Evolutionary conservation across 2,888 invertebrate species (phyloP).

Genomic region (Mythimna albipuncta): DNA sequence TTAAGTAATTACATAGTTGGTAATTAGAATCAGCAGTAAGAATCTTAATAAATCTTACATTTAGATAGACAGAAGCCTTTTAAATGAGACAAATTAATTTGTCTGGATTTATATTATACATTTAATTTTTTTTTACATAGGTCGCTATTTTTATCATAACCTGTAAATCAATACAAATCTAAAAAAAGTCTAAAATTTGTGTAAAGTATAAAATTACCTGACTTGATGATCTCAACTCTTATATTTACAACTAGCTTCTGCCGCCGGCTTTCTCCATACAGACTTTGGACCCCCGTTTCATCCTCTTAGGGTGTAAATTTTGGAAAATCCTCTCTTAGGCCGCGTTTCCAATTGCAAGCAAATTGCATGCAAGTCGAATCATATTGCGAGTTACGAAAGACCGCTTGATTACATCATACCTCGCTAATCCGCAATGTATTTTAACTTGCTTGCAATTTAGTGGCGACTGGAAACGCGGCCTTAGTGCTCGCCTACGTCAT

Average conservation of each 20-base stretch:
- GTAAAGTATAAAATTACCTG: neutral
- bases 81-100: slow-evolving; percentile 12
- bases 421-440: too few species aligned
- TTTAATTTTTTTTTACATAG: neutral
- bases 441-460: too few species aligned
- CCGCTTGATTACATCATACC: too few species aligned
- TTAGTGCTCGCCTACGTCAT: too few species aligned
- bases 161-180: slow-evolving; percentile 34
- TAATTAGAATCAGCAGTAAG: neutral
- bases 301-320: too few species aligned
- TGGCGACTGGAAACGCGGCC: too few species aligned
- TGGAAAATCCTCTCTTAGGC: too few species aligned
- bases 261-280: too few species aligned
- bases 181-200: slow-evolving; percentile 23
- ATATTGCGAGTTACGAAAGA: too few species aligned
- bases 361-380: too few species aligned
- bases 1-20: neutral
- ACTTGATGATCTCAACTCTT: neutral
- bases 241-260: neutral
- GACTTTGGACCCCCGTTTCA: too few species aligned
- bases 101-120: neutral
- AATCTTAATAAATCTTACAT: slow-evolving; percentile 10
- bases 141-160: slow-evolving; percentile 7
- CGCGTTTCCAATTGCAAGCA: too few species aligned
- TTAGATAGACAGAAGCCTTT: neutral